A percentile compares a stretch with the other conserved stretches of the same genome.
Conservation (phyloP, 2,797 vertebrate genomes). For the Artibeus jamaicensis region DNA sequence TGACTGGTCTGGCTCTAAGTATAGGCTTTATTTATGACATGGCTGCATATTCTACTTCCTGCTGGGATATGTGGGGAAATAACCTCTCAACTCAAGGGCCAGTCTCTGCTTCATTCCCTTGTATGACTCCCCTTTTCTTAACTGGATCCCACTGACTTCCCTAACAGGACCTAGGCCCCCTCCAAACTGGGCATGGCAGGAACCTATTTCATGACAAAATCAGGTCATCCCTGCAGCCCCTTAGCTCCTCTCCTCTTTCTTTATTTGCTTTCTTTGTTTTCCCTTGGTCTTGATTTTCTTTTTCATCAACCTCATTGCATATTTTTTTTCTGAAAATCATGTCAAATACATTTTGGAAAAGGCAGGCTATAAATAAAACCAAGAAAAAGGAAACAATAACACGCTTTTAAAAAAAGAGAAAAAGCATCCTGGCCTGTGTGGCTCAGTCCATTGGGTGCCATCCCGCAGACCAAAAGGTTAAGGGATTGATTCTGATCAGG, state of each 20-base stretch:
- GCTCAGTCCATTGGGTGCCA: not conserved
- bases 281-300: conserved; percentile 38
- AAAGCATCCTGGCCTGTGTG: not conserved
- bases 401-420: not conserved
- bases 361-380: conserved; percentile 45
- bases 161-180: not conserved
- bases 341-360: conserved; percentile 31
- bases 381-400: not conserved
- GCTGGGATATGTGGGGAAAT: not conserved
- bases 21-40: not conserved
- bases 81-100: not conserved
- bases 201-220: not conserved
- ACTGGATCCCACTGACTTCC: not conserved
- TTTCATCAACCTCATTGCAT: conserved; percentile 46
- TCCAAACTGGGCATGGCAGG: not conserved
- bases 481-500: not conserved
- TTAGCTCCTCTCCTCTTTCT: not conserved
- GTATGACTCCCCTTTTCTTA: not conserved
- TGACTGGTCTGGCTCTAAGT: not conserved
- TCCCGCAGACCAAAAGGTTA: not conserved
- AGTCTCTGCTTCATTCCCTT: not conserved
- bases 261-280: conserved; percentile 22
- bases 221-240: not conserved
- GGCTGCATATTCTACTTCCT: not conserved
- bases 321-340: conserved; percentile 16